These are phyloP conservation scores for Bombylius major DNA, from an alignment of 2,888 invertebrate genomes.

Conservation along the genomic window DNA sequence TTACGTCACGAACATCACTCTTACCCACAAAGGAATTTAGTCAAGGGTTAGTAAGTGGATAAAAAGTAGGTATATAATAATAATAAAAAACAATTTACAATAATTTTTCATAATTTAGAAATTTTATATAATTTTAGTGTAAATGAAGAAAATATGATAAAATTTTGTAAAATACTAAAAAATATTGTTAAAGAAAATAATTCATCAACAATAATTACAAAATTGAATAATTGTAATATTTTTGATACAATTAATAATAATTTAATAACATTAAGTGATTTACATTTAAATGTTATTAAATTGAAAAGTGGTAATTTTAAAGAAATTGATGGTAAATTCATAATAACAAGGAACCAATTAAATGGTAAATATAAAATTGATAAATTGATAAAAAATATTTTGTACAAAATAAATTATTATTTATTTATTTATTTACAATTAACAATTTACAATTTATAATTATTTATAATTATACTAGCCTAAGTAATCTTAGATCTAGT, in stretches of 20 bases:
- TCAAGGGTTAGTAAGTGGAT: too few species aligned
- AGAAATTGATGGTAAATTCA: conserved; percentile 58
- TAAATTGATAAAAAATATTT: conserved; percentile 27
- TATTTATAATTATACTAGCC: too few species aligned
- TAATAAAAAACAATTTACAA: conserved; percentile 39
- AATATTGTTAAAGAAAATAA: conserved; percentile 15
- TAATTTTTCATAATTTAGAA: conserved; percentile 60
- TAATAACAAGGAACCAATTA: conserved; percentile 24
- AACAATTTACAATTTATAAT: too few species aligned
- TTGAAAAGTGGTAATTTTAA: conserved; percentile 59
- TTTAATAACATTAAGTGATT: conserved; percentile 49
- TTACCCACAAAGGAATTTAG: too few species aligned
- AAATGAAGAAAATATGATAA: conserved; percentile 40
- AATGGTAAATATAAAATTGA: conserved; percentile 23
- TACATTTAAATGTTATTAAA: conserved; percentile 49
- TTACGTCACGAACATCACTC: too few species aligned
- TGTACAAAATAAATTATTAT: conserved; percentile 57
- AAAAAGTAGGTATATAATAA: too few species aligned
- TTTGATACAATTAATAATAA: conserved; percentile 46
- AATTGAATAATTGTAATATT: conserved; percentile 45
- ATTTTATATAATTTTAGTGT: conserved; percentile 55
- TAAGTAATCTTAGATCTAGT: too few species aligned
- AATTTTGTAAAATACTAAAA: conserved; percentile 35
- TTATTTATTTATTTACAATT: too few species aligned
- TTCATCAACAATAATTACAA: conserved; percentile 43